phyloP scores from a whole-genome alignment of 2,113 vertebrate species.

The Ctenodactylus gundi region DNA sequence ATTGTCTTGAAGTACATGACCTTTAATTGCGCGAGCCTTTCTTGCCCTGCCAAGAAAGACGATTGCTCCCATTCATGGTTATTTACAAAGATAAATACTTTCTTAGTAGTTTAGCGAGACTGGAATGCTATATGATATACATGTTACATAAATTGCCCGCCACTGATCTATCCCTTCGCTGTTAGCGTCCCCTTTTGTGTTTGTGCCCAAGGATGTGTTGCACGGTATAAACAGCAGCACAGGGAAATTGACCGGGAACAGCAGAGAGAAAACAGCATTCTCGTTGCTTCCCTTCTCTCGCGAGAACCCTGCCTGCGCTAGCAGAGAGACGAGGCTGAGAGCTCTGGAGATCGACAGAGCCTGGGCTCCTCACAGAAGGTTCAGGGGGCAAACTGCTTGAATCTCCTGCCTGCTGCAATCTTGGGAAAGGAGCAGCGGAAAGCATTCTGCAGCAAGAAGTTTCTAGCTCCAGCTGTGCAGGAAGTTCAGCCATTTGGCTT shows the following conservation, averaged over 20 bases:
- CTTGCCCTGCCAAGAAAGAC: background rate
- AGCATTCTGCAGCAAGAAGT: background rate
- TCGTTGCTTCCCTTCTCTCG: background rate
- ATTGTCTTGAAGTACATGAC: background rate
- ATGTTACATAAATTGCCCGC: background rate
- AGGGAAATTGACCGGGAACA: background rate
- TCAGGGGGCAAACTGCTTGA: background rate
- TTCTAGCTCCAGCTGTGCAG: background rate
- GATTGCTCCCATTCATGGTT: background rate
- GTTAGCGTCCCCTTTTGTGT: background rate
- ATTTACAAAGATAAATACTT: background rate
- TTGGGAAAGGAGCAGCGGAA: background rate
- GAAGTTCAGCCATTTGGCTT: background rate
- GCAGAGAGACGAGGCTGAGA: background rate
- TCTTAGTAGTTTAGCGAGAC: background rate
- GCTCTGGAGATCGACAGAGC: background rate
- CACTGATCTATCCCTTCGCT: background rate
- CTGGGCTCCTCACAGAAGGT: background rate
- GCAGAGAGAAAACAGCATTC: background rate
- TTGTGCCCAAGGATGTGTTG: background rate
- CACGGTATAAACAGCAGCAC: background rate
- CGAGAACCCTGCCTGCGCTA: background rate
- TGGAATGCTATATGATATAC: background rate
- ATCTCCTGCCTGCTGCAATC: background rate
- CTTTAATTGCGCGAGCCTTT: background rate